Evolutionary conservation across 1,140 invertebrate genomes (phyloP).

Genomic region (Pygmarrhopalites habei): DNA sequence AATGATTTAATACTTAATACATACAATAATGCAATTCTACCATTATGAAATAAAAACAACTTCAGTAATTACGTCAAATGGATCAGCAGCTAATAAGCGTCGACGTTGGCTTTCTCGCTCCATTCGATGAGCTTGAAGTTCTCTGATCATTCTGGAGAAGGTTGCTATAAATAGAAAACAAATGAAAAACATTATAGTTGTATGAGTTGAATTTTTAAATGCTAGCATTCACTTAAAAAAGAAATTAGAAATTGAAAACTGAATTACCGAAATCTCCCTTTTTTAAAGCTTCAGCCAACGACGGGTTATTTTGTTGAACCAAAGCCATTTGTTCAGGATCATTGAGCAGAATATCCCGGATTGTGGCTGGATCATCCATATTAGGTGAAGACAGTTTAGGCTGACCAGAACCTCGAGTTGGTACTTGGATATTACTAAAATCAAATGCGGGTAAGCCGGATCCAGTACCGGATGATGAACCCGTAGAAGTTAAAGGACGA

Average conservation of each 20-base stretch:
- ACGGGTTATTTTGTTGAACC: conserved; percentile 87
- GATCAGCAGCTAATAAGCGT: conserved; percentile 84
- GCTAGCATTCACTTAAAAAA: neutral
- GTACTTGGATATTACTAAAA: conserved; percentile 77
- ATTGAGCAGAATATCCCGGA: conserved; percentile 64
- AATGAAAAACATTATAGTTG: conserved; percentile 42
- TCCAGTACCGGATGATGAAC: neutral
- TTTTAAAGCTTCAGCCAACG: conserved; percentile 81
- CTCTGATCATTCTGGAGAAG: conserved; percentile 71
- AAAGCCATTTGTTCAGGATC: conserved; percentile 85
- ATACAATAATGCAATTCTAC: no score
- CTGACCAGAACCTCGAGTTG: conserved; percentile 43
- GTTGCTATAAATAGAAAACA: no score
- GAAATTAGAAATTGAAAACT: no score
- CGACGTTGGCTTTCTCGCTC: conserved; percentile 73
- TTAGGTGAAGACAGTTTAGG: conserved; percentile 3
- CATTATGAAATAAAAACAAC: no score
- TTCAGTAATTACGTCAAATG: conserved; percentile 89
- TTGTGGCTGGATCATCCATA: conserved; percentile 38
- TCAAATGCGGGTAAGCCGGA: conserved; percentile 58
- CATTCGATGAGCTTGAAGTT: conserved; percentile 68
- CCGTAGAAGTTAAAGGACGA: neutral
- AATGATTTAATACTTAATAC: no score
- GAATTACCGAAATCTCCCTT: conserved; percentile 66
- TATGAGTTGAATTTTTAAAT: conserved; percentile 1